Base-by-base conservation (phyloP, 2,888 invertebrate genomes). In the Netelia inedita region DNA sequence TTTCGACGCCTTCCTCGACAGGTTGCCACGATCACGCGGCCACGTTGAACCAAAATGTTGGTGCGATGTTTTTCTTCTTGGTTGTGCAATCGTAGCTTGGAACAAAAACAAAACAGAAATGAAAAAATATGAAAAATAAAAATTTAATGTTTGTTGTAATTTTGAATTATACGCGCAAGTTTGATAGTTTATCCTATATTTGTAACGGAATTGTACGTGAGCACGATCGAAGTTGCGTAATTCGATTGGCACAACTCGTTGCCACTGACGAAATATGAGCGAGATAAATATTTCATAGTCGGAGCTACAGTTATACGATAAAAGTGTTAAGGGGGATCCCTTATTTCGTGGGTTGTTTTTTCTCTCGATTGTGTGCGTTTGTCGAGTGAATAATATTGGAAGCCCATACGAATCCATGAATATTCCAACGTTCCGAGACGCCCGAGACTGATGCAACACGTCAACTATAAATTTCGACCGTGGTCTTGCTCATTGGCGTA, bases 401-500 rank as follows among this genome's bases (percentile, higher is more conserved):
- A 50, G 35, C 28, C 50, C 46, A 35, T 35, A 19, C 53, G 21
- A 41, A 57, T 72, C 50, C 59, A 72, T 66, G 65, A 66, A 72
- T 66, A 79, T 65, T 72, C 57, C 46, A 57, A 72, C 63, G 16
- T 57, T 63, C 66, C 65, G 50, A 59, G 65, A 28, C 50, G 66
- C 35, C 19, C 79, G 63, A 61, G 59, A 68, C 81, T 69, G 85
- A 85, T 87, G 84, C 82, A 87, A 85, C 23, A 35, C 85, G 84
- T 82, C 83, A 74, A 74, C 66, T 85, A 87, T 87, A 85, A 82
- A 79, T 80, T 76, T 86, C 79, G 75, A 80, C 55, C 73, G 57
- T 19, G 61, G 72, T 41, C 69, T 68, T 55, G 57, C 63, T 41
- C 85, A 79, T 82, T 82, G 80, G 82, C 83, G 84, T 86, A 82